Evolutionary conservation across 2,113 vertebrate species (phyloP).

Genomic region (Dolichotis patagonum): DNA sequence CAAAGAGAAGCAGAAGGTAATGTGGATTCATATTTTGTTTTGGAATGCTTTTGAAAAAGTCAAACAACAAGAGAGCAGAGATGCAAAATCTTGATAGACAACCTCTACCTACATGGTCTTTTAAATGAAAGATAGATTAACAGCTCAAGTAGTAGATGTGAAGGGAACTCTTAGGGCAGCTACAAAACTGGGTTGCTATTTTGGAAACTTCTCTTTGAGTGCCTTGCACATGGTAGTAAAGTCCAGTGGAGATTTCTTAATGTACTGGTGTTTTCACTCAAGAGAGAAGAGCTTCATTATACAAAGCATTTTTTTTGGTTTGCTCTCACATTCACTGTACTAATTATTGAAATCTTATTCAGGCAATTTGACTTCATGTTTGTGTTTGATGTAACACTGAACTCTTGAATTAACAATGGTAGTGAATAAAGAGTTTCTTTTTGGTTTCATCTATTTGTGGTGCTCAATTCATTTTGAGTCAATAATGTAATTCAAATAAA

Average conservation of each 20-base stretch:
- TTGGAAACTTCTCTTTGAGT: background rate
- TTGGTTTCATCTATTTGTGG: background rate
- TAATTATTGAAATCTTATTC: background rate
- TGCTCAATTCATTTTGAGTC: background rate
- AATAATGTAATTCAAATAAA: conserved; percentile 15
- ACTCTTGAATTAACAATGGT: background rate
- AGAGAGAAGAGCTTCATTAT: background rate
- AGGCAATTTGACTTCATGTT: background rate
- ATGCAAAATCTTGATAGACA: background rate
- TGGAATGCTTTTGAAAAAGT: background rate
- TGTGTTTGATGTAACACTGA: background rate
- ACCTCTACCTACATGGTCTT: background rate
- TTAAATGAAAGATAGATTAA: accelerated
- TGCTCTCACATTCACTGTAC: background rate
- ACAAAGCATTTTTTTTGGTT: background rate
- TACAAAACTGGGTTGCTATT: background rate
- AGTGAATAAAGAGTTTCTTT: background rate
- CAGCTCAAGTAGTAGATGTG: background rate
- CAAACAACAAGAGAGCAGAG: background rate
- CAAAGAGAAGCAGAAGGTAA: background rate
- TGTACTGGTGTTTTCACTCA: background rate
- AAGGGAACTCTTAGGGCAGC: background rate
- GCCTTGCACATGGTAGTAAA: background rate
- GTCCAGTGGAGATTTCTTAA: background rate
- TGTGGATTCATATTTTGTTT: accelerated